Evolutionary conservation across 2,113 vertebrate species (phyloP), one percentile per base, ranked within the genome.

Genomic region (Otocyon megalotis): DNA sequence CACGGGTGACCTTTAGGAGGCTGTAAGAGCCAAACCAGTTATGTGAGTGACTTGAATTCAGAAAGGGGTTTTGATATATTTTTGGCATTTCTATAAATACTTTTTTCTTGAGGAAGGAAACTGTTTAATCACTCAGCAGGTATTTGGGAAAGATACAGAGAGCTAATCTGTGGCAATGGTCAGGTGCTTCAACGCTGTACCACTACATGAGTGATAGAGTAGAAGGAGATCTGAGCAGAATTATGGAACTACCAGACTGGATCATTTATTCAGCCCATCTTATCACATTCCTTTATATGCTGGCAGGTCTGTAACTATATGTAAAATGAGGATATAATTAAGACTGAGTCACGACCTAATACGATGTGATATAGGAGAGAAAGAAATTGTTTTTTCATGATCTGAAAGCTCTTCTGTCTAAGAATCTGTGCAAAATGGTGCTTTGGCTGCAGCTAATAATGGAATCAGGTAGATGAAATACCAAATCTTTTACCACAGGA

Each of bases 1-100:
- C 79, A 56, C 14, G 1, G 97, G 97, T 98, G 97, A 98, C 98
- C 98, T 98, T 97, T 97, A 94, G 88, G 95, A 97, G 56, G 69
- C 79, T 60, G 37, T 8, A 2, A 77, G 85, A 93, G 53, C 85
- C 93, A 95, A 96, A 62, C 17, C 54, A 35, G 65, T 72, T 88
- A n/a, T 43, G 84, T 13, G 85, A 95, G 76, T 76, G 95, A 84
- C 90, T 93, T 53, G 58, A 93, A 96, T 91, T 97, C 96, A 84
- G 77, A 94, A 87, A 95, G 22, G 17, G 65, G 58, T 82, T 35
- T 74, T n/a, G 19, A 63, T 58, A 4, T 76, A 26, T 63, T 80
- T 98, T 86, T 69, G 91, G 77, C 32, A 67, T 84, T 81, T 96
- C 60, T 79, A 79, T 13, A 74, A 81, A 90, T 79, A 71, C 11